phyloP scores from a whole-genome alignment of 2,888 invertebrate species.

The Cerastoderma edule region DNA sequence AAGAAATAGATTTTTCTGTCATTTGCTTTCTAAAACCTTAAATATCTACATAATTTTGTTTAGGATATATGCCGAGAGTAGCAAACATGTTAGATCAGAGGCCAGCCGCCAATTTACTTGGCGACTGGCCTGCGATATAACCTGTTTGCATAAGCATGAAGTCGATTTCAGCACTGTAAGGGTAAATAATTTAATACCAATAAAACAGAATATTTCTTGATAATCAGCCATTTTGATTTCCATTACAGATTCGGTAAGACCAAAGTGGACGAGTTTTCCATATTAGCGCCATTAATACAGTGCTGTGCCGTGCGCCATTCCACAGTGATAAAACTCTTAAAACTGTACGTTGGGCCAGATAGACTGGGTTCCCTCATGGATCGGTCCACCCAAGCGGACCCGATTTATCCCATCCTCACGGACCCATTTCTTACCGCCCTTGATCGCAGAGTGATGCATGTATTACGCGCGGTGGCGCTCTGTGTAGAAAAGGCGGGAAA shows the following conservation, averaged over 20 bases:
- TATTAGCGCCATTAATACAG: slow-evolving; percentile 51
- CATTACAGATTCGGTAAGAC: slow-evolving; percentile 56
- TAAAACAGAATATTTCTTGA: neutral
- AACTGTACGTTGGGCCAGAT: slow-evolving; percentile 53
- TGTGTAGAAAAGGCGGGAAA: slow-evolving; percentile 40
- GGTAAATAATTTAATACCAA: too few species aligned
- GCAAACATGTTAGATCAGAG: too few species aligned
- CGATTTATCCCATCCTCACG: slow-evolving; percentile 48
- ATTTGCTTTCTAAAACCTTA: too few species aligned
- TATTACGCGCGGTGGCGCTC: slow-evolving; percentile 42
- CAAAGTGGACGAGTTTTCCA: slow-evolving; percentile 50
- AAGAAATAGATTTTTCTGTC: too few species aligned
- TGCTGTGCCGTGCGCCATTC: slow-evolving; percentile 52
- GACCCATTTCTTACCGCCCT: slow-evolving; percentile 38
- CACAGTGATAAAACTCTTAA: slow-evolving; percentile 48
- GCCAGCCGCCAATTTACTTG: too few species aligned
- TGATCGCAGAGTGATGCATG: slow-evolving; percentile 45
- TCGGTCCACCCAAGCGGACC: slow-evolving; percentile 40
- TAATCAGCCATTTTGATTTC: neutral
- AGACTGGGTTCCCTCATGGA: slow-evolving; percentile 44
- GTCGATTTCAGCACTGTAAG: too few species aligned
- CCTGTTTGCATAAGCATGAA: too few species aligned
- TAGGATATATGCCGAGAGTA: too few species aligned
- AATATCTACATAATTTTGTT: too few species aligned
- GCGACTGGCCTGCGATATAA: too few species aligned